Evolutionary conservation across 1,140 invertebrate genomes (phyloP).

Genomic region (Aphaenogaster rudis): DNA sequence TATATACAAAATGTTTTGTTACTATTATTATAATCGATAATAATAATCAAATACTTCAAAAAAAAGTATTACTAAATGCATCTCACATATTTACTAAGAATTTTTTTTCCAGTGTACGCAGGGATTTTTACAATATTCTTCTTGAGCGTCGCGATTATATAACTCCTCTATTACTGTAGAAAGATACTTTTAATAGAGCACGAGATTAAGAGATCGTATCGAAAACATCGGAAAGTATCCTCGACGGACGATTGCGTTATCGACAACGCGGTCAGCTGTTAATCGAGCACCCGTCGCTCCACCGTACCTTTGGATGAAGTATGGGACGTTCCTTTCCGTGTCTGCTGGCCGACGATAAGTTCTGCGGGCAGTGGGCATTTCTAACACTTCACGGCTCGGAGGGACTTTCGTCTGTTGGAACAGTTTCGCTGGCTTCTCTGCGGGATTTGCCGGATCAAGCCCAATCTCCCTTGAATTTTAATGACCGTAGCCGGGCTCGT

Average conservation of each 20-base stretch:
- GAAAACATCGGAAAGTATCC: constrained; percentile 7
- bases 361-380: constrained; percentile 19
- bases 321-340: constrained; percentile 36
- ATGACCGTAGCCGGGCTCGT: neutral
- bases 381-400: constrained; percentile 6
- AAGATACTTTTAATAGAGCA: neutral
- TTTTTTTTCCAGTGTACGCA: neutral
- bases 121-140: neutral
- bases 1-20: too few species aligned
- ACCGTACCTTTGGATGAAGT: neutral
- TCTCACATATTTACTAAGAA: too few species aligned
- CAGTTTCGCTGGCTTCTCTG: constrained; percentile 35
- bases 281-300: constrained; percentile 48
- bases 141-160: neutral
- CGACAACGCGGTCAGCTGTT: constrained; percentile 40
- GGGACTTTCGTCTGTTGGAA: constrained; percentile 43
- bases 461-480: constrained; percentile 60
- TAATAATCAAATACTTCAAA: too few species aligned
- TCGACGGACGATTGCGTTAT: constrained; percentile 32
- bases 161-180: neutral
- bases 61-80: too few species aligned
- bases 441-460: constrained; percentile 58
- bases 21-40: too few species aligned
- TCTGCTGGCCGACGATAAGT: constrained; percentile 30
- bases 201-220: constrained; percentile 41